A percentile compares a stretch with the other conserved stretches of the same genome.
Conservation (phyloP, 2,797 vertebrate genomes). For the Erethizon dorsatum region DNA sequence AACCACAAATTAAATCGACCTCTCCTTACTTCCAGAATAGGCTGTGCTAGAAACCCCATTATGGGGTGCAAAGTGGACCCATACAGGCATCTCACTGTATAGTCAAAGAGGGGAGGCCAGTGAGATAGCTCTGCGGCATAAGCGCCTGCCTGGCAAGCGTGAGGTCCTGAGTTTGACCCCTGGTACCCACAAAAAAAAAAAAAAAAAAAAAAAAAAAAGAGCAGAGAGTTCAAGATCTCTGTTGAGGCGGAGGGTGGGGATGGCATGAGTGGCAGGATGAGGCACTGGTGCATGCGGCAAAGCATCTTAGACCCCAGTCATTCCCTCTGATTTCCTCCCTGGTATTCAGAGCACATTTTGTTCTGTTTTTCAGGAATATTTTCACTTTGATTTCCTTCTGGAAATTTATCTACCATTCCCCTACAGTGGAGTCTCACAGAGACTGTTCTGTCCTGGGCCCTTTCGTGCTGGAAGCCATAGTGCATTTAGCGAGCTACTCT, state of each 20-base stretch:
- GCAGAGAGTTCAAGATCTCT: not conserved
- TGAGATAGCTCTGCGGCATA: too few relatives aligned
- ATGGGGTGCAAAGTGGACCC: not conserved
- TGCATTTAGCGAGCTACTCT: slow-evolving; percentile 14
- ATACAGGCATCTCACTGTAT: not conserved
- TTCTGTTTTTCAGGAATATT: not conserved
- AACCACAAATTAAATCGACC: not conserved
- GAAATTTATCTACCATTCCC: not conserved
- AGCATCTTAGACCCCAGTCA: not conserved
- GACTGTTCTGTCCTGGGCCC: not conserved
- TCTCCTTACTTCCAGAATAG: not conserved
- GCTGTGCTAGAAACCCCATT: not conserved
- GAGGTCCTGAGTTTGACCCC: too few relatives aligned
- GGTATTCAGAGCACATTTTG: not conserved
- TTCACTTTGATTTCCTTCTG: slow-evolving; percentile 71
- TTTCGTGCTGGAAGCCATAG: slow-evolving; percentile 9
- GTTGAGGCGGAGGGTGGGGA: not conserved
- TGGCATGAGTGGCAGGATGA: rapidly evolving
- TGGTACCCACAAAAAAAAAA: too few relatives aligned
- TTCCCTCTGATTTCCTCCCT: not conserved
- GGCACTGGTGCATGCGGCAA: not conserved
- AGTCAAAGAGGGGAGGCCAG: not conserved
- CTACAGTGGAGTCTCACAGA: slow-evolving; percentile 4
- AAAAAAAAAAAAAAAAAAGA: not conserved
- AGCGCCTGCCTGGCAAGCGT: too few relatives aligned